Evolutionary conservation across 1,140 invertebrate genomes (phyloP).

Genomic region (Akabosia matsudoensis): DNA sequence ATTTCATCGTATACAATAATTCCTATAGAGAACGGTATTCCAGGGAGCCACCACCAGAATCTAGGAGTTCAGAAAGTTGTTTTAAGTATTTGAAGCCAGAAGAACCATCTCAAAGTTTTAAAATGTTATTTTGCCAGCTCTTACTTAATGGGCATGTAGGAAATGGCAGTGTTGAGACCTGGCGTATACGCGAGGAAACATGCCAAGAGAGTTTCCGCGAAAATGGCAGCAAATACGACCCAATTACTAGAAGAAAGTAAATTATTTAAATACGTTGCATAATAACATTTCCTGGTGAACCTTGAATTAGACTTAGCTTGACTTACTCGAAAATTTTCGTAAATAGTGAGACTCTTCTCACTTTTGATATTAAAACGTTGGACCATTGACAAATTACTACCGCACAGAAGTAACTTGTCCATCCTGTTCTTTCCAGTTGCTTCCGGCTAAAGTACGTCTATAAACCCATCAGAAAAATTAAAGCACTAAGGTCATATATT

Average conservation of each 20-base stretch:
- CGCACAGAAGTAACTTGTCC: slow-evolving; percentile 55
- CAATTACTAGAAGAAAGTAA: slow-evolving; percentile 37
- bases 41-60: slow-evolving; percentile 62
- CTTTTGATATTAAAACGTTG: slow-evolving; percentile 44
- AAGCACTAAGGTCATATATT: slow-evolving; percentile 54
- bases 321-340: slow-evolving; percentile 44
- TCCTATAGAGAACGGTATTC: slow-evolving; percentile 58
- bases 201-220: slow-evolving; percentile 57
- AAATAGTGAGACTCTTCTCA: slow-evolving; percentile 33
- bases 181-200: slow-evolving; percentile 57
- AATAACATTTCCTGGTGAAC: not conserved
- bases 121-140: slow-evolving; percentile 53
- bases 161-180: slow-evolving; percentile 52
- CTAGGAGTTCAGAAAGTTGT: no score
- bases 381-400: slow-evolving; percentile 44
- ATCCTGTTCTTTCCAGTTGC: slow-evolving; percentile 59
- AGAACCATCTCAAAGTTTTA: slow-evolving; percentile 40
- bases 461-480: slow-evolving; percentile 49
- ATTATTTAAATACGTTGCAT: not conserved
- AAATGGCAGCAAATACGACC: slow-evolving; percentile 58
- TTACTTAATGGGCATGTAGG: slow-evolving; percentile 49
- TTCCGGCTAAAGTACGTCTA: slow-evolving; percentile 59
- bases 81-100: not conserved
- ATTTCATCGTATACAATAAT: slow-evolving; percentile 62
- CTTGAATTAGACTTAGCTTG: not conserved